A percentile compares a stretch with the other conserved stretches of the same genome.
Conservation (phyloP, 2,113 vertebrate species). For the Tympanuchus pallidicinctus region DNA sequence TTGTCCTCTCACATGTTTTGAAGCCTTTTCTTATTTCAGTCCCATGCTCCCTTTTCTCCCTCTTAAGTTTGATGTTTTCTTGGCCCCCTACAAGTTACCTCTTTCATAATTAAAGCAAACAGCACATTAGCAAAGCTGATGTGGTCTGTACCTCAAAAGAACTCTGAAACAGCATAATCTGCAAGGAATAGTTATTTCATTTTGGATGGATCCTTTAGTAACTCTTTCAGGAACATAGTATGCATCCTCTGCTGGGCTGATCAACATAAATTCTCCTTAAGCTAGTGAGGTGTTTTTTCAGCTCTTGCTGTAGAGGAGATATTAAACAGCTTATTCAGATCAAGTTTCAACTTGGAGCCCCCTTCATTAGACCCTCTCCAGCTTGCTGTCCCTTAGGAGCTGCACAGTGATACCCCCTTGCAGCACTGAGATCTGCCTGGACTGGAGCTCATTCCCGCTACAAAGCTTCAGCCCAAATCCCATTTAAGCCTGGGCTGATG, state of each 20-base stretch:
- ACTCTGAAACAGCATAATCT: neutral
- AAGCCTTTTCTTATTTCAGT: neutral
- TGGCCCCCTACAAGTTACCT: neutral
- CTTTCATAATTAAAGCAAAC: neutral
- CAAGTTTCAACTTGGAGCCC: neutral
- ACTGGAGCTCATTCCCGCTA: neutral
- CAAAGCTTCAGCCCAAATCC: neutral
- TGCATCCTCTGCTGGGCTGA: neutral
- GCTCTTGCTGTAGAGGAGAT: neutral
- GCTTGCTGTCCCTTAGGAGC: fast-evolving
- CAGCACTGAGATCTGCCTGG: neutral
- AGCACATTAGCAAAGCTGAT: neutral
- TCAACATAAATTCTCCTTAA: neutral
- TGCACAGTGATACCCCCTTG: fast-evolving
- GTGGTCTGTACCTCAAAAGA: neutral
- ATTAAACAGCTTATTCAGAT: neutral
- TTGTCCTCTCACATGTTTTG: neutral
- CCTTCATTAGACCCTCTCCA: neutral
- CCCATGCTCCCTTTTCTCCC: neutral
- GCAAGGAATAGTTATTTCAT: fast-evolving
- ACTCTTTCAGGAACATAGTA: neutral
- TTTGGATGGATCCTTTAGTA: neutral
- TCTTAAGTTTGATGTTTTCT: neutral
- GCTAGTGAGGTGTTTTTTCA: neutral
- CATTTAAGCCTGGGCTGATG: neutral